Evolutionary conservation across 2,797 vertebrate species (phyloP), one percentile per base, ranked within the genome.

Genomic region (Argya squamiceps): DNA sequence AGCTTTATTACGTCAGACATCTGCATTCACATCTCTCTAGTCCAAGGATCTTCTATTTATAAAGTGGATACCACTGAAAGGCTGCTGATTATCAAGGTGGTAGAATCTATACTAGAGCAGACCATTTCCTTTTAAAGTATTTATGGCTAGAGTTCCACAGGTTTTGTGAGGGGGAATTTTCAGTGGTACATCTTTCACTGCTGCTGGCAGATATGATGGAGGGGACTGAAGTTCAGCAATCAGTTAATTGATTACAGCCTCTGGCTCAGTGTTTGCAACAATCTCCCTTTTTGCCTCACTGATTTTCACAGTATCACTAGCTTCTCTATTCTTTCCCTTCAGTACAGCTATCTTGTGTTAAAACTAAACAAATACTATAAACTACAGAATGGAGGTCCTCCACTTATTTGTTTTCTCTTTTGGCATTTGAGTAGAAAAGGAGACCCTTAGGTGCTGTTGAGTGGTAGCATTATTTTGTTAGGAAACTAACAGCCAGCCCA

Each of bases 231-330:
- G 62, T 81, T 93, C 50, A 88, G 23, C 59, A 75, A 58, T 85
- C 87, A 89, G 44, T 36, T 89, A 92, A 93, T 78, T 85, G 84
- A 91, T 89, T 88, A n/a, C 22, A 75, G 43, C 26, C 23, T 75
- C 39, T 59, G 44, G 37, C 46, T 91, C 70, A 50, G 20, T 68
- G 56, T 46, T 93, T 91, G 46, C 30, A n/a, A 78, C 24, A 55
- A 12, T 73, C 39, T 71, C 68, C n/a, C 26, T 39, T 77, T 95
- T 69, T 75, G 12, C 26, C n/a, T 69, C 20, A 84, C 68, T 77
- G 47, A 69, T 86, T 87, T 81, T 82, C 67, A 70, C 39, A 64
- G 20, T 37, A 41, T 56, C 77, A 22, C 78, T 69, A 62, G 10
- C 20, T 88, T 82, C n/a, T 77, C 85, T 83, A 21, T 29, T 10